These are phyloP conservation scores for Hydrozoanthus gracilis DNA, from an alignment of 92 coral and sea anemone genomes.

Conservation along the genomic window DNA sequence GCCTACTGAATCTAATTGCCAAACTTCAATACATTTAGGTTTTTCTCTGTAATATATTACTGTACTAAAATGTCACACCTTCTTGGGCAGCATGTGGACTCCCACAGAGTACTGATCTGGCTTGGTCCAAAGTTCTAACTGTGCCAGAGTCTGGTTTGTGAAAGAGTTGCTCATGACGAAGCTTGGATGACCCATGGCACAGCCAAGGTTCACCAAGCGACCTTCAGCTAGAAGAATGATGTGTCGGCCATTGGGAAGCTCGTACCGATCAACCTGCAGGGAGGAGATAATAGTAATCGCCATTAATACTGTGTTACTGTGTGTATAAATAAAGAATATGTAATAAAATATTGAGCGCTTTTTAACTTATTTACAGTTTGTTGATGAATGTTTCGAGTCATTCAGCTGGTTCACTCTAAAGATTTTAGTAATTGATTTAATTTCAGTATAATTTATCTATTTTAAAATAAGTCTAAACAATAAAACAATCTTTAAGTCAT, in stretches of 20 bases:
- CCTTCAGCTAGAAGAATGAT: conserved; percentile 94
- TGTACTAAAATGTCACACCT: conserved; percentile 44
- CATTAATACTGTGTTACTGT: not conserved
- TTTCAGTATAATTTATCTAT: no score
- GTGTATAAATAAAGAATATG: not conserved
- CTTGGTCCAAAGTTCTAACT: conserved; percentile 94
- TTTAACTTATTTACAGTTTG: no score
- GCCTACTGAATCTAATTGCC: not conserved
- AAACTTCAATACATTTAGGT: not conserved
- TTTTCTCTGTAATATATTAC: not conserved
- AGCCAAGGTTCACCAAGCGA: conserved; percentile 95
- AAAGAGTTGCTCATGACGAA: conserved; percentile 99
- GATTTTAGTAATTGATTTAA: no score
- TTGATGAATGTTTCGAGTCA: no score
- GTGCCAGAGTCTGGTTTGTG: conserved; percentile 99
- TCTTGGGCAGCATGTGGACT: conserved; percentile 95
- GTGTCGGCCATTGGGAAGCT: conserved; percentile 91
- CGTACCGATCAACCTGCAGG: conserved; percentile 87
- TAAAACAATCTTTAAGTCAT: no score
- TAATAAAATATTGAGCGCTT: no score
- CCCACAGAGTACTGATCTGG: conserved; percentile 80
- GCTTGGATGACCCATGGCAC: conserved; percentile 99
- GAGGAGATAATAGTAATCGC: not conserved
- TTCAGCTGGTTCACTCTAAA: no score
- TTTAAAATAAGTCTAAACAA: no score